These are phyloP conservation scores for Drosophila quadrilineata DNA, from an alignment of 1,140 invertebrate genomes.

Conservation along the genomic window DNA sequence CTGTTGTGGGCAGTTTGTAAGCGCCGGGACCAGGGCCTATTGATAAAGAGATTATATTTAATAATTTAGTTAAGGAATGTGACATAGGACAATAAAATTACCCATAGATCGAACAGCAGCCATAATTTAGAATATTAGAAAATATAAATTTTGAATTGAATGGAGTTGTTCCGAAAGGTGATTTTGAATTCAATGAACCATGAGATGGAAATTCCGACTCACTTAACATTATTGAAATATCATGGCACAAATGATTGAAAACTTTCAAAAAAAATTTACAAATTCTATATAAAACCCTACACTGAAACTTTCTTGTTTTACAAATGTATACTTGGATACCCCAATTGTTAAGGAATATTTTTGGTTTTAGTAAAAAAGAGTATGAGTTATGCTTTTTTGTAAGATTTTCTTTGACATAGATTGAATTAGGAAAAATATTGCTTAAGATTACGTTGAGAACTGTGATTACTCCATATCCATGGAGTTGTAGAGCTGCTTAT, in stretches of 20 bases:
- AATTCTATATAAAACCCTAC: too few species aligned
- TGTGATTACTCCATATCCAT: constrained; percentile 61
- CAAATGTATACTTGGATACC: too few species aligned
- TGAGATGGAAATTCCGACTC: background rate
- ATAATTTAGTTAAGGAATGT: background rate
- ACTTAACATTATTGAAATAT: too few species aligned
- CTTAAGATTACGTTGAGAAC: constrained; percentile 39
- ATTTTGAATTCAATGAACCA: constrained; percentile 21
- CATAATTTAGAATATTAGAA: constrained; percentile 51
- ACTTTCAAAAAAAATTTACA: too few species aligned
- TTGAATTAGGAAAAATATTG: constrained; percentile 49
- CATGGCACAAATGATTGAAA: too few species aligned
- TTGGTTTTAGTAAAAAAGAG: too few species aligned
- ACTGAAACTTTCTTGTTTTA: too few species aligned
- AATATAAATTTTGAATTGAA: constrained; percentile 48
- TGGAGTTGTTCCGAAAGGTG: constrained; percentile 53
- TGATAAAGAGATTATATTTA: background rate
- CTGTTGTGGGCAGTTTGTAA: constrained; percentile 83
- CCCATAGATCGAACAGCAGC: constrained; percentile 57
- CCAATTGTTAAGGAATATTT: too few species aligned
- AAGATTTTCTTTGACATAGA: too few species aligned
- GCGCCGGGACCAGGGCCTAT: constrained; percentile 85
- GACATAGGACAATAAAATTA: background rate
- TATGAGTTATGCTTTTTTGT: too few species aligned
- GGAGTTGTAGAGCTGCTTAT: constrained; percentile 75